phyloP scores from a whole-genome alignment of 2,888 invertebrate species.

The Leucophenga maculata region DNA sequence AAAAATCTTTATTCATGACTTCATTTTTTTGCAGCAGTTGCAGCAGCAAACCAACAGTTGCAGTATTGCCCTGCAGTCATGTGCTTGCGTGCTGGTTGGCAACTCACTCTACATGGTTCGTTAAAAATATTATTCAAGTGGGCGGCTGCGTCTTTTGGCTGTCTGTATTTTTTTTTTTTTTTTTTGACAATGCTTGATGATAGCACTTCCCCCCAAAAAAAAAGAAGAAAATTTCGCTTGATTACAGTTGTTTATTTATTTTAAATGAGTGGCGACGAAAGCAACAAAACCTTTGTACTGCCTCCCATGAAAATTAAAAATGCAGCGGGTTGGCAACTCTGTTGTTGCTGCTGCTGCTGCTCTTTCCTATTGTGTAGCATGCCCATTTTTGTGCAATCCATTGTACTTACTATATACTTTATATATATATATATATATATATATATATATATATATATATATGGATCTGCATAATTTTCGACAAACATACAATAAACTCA shows the following conservation, averaged over 20 bases:
- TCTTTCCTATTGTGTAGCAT: neutral
- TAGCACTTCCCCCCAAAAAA: neutral
- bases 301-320: neutral
- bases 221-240: neutral
- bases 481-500: neutral
- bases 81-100: neutral
- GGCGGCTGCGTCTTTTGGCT: neutral
- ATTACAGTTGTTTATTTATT: neutral
- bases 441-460: constrained; percentile 1
- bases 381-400: neutral
- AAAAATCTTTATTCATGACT: constrained; percentile 47
- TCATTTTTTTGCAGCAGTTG: constrained; percentile 34
- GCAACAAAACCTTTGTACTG: no score
- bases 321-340: neutral
- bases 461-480: constrained; percentile 5
- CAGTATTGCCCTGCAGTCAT: constrained; percentile 1
- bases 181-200: constrained; percentile 15
- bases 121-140: neutral
- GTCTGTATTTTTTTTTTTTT: no score
- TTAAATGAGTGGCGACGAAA: no score
- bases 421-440: neutral
- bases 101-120: no score
- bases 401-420: neutral
- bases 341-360: no score
- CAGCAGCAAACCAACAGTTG: neutral